These are phyloP conservation scores for Enteromius thamalakanensis DNA, from an alignment of 2,797 vertebrate species.

Conservation along the genomic window DNA sequence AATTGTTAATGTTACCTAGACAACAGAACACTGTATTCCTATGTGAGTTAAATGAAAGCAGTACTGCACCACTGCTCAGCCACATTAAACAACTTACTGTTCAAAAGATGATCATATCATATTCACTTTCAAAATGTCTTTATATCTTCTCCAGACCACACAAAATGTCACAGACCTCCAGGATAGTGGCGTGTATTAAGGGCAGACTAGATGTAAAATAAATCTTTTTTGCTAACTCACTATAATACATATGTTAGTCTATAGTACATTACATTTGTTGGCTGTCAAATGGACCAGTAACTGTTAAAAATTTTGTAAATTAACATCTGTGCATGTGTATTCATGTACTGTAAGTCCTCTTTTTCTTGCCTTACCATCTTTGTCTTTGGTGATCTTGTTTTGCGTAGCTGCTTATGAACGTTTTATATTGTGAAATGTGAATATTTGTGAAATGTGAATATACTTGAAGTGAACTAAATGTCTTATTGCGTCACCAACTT, in stretches of 20 bases:
- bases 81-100: not conserved
- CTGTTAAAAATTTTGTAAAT: not conserved
- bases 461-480: not conserved
- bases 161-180: not conserved
- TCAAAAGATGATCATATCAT: conserved; percentile 1
- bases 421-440: not conserved
- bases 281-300: not conserved
- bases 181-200: not conserved
- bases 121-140: conserved; percentile 19
- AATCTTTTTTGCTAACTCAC: not conserved
- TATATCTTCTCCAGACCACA: not conserved
- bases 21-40: conserved; percentile 9
- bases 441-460: not conserved
- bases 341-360: not conserved
- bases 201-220: not conserved
- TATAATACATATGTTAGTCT: not conserved
- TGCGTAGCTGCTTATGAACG: not conserved
- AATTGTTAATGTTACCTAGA: conserved; percentile 2
- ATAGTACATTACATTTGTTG: not conserved
- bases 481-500: not conserved
- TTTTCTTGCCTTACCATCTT: not conserved
- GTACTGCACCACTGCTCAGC: not conserved
- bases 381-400: not conserved
- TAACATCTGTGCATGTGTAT: not conserved
- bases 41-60: not conserved